Base-by-base conservation (phyloP, 1,140 invertebrate species). In the Cyclargus thomasi region DNA sequence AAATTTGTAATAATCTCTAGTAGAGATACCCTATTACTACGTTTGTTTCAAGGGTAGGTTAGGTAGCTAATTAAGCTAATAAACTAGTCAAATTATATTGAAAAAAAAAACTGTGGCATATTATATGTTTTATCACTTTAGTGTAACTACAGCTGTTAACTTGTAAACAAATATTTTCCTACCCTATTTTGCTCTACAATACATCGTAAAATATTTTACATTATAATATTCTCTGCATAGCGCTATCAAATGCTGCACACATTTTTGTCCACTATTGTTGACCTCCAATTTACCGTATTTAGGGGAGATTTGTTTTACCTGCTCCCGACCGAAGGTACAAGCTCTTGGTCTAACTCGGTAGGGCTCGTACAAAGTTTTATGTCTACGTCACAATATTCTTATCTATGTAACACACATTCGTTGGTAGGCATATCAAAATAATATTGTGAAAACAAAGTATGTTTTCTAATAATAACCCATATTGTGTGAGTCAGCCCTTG, bases 371-470 rank as follows among this genome's bases (percentile, higher is more conserved):
- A 59, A 59, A 59, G 20, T 18, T 59, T 59, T 20, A 7, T 5
- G 18, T 59, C 55, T 22, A 59, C 55, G 55, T 59, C 55, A 59
- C 55, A 59, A 11, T 11, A 59, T 59, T 59, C 18, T 21, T 59
- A 59, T 59, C 55, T 59, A 20, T 21, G 39, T 47, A 16, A 1
- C 39, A 14, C 11, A 47, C 39, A 14, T 47, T 14, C 14, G 11
- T 47, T 8, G 39, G 39, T 47, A 47, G 39, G 29, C 29, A 29
- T 29, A 29, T 29, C 29, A 8, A 47, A 14, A 47, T 47, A 47
- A 47, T 47, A 47, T 47, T 8, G 14, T 47, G 14, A 14, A 8
- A 47, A 47, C 39, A 47, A 2, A 47, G 14, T 47, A 16, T 47
- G 29, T 8, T 29, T 29, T 29, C 29, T 47, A 47, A 47, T 47